phyloP scores from a whole-genome alignment of 1,140 invertebrate genomes.

The Polyergus mexicanus region DNA sequence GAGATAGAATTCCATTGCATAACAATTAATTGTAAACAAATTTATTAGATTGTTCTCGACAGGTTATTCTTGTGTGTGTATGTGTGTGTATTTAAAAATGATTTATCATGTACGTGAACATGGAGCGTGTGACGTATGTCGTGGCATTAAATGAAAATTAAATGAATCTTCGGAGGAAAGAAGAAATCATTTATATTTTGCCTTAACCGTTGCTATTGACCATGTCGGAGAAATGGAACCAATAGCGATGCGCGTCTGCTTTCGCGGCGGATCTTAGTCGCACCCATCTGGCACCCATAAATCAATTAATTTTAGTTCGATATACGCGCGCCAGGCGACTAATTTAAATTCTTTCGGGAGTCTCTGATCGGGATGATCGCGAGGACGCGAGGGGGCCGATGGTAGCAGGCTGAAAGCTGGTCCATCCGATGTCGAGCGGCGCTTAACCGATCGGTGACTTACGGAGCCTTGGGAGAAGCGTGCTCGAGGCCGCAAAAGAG shows the following conservation, averaged over 20 bases:
- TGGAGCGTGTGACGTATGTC: not conserved
- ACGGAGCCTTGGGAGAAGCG: constrained; percentile 58
- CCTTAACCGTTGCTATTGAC: not conserved
- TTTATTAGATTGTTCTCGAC: not conserved
- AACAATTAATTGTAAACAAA: constrained; percentile 9
- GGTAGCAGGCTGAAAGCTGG: constrained; percentile 55
- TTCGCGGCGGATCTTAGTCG: not conserved
- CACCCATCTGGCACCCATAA: constrained; percentile 76
- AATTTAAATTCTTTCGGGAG: constrained; percentile 86
- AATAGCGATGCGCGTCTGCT: not conserved
- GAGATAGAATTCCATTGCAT: not conserved
- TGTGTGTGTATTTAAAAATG: not conserved
- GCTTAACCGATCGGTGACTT: constrained; percentile 69
- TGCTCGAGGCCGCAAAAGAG: constrained; percentile 48
- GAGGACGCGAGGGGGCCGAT: not conserved
- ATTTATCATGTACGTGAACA: not conserved
- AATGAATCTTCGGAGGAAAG: not conserved
- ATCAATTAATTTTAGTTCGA: constrained; percentile 86
- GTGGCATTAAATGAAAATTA: not conserved
- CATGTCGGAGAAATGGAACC: not conserved
- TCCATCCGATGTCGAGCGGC: constrained; percentile 56
- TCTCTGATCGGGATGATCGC: constrained; percentile 76
- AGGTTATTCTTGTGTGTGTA: no score
- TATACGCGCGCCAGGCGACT: constrained; percentile 78
- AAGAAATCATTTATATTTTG: not conserved